These are phyloP conservation scores for Lissocephala sabroskyi DNA, from an alignment of 2,888 invertebrate genomes.

Conservation along the genomic window DNA sequence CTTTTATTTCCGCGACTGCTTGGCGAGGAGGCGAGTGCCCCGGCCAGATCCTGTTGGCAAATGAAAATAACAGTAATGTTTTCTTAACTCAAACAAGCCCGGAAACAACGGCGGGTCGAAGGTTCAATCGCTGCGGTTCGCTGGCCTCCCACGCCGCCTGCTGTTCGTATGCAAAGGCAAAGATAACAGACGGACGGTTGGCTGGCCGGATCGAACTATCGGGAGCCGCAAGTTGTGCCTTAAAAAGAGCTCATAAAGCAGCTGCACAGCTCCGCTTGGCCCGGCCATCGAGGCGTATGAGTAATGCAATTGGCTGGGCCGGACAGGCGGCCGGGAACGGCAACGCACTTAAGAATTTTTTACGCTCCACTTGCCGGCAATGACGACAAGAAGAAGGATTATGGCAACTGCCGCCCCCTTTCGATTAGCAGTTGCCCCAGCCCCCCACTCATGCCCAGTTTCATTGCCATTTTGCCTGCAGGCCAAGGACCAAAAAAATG, in stretches of 20 bases:
- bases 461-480: too few relatives aligned
- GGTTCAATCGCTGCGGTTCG: conserved; percentile 3
- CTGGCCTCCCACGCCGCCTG: conserved; percentile 3
- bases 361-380: conserved; percentile 55
- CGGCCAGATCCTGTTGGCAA: not conserved
- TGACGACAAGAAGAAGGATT: conserved; percentile 31
- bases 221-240: too few relatives aligned
- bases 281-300: conserved; percentile 32
- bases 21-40: not conserved
- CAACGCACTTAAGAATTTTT: conserved; percentile 52
- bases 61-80: conserved; percentile 49
- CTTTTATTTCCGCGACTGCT: conserved; percentile 40
- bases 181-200: conserved; percentile 43
- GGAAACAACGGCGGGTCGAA: conserved; percentile 17
- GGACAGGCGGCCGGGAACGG: too few relatives aligned
- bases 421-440: too few relatives aligned
- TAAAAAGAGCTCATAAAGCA: conserved; percentile 10
- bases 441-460: too few relatives aligned
- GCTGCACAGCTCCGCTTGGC: not conserved
- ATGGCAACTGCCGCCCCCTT: too few relatives aligned
- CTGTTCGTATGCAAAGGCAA: conserved; percentile 58
- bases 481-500: too few relatives aligned
- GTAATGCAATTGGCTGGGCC: conserved; percentile 27
- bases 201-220: too few relatives aligned
- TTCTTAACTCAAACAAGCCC: conserved; percentile 63